phyloP scores from a whole-genome alignment of 2,888 invertebrate genomes.

The Sminthurinus aureus region DNA sequence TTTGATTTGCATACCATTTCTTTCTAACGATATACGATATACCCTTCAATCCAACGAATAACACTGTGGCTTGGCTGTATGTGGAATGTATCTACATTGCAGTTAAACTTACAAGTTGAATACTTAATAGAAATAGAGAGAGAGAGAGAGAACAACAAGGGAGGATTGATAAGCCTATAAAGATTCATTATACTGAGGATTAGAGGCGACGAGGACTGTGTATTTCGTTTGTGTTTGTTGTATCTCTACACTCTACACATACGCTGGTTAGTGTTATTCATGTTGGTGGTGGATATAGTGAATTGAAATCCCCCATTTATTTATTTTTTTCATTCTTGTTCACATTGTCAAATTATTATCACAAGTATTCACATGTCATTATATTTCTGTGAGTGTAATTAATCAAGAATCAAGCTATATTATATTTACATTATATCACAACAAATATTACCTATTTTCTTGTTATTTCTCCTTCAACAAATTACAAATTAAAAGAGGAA shows the following conservation, averaged over 20 bases:
- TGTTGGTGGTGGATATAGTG: not conserved
- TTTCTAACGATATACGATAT: no score
- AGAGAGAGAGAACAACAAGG: not conserved
- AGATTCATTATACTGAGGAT: not conserved
- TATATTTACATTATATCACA: no score
- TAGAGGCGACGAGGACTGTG: not conserved
- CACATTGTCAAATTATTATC: not conserved
- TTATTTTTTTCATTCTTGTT: not conserved
- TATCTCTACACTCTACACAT: no score
- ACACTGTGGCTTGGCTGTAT: not conserved
- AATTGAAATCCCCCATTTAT: not conserved
- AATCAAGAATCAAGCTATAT: no score
- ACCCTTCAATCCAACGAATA: no score
- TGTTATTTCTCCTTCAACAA: not conserved
- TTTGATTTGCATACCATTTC: no score
- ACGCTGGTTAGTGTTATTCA: no score
- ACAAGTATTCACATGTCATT: not conserved
- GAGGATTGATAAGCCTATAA: not conserved
- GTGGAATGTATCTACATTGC: not conserved
- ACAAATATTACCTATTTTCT: not conserved
- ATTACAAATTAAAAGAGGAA: no score
- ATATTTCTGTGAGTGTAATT: no score
- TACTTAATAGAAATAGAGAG: not conserved
- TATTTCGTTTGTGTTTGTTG: not conserved
- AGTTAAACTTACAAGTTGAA: not conserved